A percentile compares a stretch with the other conserved stretches of the same genome.
Conservation (phyloP, 1,140 invertebrate species). For the Drosophila parabipectinata region DNA sequence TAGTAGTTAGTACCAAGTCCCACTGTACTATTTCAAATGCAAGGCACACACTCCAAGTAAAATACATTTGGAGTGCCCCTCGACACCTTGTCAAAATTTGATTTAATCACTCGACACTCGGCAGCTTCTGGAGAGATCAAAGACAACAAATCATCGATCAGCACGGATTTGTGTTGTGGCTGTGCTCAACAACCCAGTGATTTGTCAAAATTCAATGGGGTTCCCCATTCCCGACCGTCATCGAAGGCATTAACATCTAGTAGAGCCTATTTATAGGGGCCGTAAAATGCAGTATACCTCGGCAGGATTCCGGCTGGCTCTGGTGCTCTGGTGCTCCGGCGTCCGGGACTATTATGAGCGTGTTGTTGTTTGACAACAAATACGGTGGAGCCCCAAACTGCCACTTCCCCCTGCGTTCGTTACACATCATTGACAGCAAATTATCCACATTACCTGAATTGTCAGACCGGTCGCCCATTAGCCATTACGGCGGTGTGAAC, state of each 20-base stretch:
- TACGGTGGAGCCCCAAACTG: slow-evolving; percentile 48
- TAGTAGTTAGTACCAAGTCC: not conserved
- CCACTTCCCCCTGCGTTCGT: slow-evolving; percentile 48
- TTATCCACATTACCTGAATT: slow-evolving; percentile 82
- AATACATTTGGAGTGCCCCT: slow-evolving; percentile 11
- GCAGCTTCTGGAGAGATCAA: slow-evolving; percentile 49
- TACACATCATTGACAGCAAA: slow-evolving; percentile 82
- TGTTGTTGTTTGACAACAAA: slow-evolving; percentile 79
- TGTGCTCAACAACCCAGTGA: slow-evolving; percentile 48
- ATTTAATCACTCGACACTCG: slow-evolving; percentile 61
- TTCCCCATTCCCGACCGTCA: slow-evolving; percentile 6
- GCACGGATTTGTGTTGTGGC: slow-evolving; percentile 44
- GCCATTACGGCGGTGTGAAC: slow-evolving; percentile 78
- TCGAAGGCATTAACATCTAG: slow-evolving; percentile 60
- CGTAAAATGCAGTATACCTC: slow-evolving; percentile 62
- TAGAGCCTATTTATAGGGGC: slow-evolving; percentile 71
- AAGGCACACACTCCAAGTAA: slow-evolving; percentile 15
- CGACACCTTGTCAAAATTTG: slow-evolving; percentile 77
- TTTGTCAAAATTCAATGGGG: slow-evolving; percentile 68
- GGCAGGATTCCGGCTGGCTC: slow-evolving; percentile 3
- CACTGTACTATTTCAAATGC: slow-evolving; percentile 10
- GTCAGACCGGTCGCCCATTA: slow-evolving; percentile 72
- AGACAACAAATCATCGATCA: slow-evolving; percentile 79
- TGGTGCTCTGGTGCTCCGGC: slow-evolving; percentile 1
- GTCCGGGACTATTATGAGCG: slow-evolving; percentile 59